A percentile compares a stretch with the other conserved stretches of the same genome.
These are phyloP conservation scores for Limnodromus scolopaceus DNA, from an alignment of 2,797 vertebrate genomes.

Conservation along the genomic window DNA sequence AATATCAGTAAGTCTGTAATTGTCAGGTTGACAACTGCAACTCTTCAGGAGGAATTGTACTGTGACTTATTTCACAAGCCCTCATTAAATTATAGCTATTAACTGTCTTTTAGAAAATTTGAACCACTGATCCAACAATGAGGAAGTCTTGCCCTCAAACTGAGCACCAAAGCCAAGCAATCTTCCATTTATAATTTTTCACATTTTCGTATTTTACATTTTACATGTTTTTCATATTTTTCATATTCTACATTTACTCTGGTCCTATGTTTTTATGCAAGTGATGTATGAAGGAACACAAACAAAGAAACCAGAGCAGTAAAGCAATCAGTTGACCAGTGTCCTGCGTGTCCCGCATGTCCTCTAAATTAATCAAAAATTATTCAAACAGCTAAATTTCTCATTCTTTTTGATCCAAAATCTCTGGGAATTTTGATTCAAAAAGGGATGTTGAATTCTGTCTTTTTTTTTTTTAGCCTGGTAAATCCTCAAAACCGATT, in stretches of 20 bases:
- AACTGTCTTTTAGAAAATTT: background rate
- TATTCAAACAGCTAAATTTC: background rate
- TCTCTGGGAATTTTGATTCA: background rate
- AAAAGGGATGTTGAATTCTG: background rate
- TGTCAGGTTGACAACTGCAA: constrained; percentile 13
- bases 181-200: background rate
- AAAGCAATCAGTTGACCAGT: background rate
- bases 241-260: background rate
- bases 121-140: background rate
- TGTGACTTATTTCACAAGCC: constrained; percentile 1
- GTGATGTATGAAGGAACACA: background rate
- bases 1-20: constrained; percentile 38
- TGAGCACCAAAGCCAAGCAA: background rate
- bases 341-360: background rate
- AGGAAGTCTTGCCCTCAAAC: background rate
- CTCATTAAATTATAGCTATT: constrained; percentile 23
- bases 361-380: background rate
- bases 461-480: background rate
- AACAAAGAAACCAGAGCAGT: background rate
- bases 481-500: background rate
- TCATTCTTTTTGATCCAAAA: background rate
- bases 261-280: background rate
- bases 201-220: background rate
- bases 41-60: background rate
- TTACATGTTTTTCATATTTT: background rate